Evolutionary conservation across 2,888 invertebrate genomes (phyloP).

Genomic region (Pyrrhosoma nymphula): DNA sequence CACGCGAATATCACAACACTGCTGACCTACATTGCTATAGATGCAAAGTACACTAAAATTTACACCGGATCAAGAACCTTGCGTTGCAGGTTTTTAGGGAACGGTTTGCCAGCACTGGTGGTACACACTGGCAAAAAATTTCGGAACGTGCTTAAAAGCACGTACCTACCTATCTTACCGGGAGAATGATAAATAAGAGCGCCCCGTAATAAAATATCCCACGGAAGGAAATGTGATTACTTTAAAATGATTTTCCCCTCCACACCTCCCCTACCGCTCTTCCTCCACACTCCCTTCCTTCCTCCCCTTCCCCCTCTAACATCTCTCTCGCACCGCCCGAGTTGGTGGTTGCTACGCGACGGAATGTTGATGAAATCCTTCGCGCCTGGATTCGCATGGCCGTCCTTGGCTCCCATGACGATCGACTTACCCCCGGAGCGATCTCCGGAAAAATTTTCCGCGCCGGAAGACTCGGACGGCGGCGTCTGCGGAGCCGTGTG

Average conservation of each 20-base stretch:
- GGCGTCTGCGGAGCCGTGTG: not conserved
- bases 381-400: not conserved
- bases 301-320: not conserved
- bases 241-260: not conserved
- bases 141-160: no score
- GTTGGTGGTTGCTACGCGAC: slow-evolving; percentile 25
- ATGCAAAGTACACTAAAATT: no score
- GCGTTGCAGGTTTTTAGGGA: no score
- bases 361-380: not conserved
- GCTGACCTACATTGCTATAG: no score
- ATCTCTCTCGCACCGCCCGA: not conserved
- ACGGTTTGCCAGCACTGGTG: no score
- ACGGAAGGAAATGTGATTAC: not conserved
- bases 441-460: not conserved
- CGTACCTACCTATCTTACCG: no score
- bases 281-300: not conserved
- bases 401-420: not conserved
- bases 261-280: not conserved
- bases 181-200: not conserved
- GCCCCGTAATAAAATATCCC: not conserved
- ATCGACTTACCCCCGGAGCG: not conserved
- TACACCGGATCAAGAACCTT: no score
- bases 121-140: no score
- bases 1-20: no score
- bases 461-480: not conserved